Percentiles rank a stretch among this genome's conserved stretches.
phyloP scores from a whole-genome alignment of 2,797 vertebrate genomes.

The Cirrhinus mrigala region DNA sequence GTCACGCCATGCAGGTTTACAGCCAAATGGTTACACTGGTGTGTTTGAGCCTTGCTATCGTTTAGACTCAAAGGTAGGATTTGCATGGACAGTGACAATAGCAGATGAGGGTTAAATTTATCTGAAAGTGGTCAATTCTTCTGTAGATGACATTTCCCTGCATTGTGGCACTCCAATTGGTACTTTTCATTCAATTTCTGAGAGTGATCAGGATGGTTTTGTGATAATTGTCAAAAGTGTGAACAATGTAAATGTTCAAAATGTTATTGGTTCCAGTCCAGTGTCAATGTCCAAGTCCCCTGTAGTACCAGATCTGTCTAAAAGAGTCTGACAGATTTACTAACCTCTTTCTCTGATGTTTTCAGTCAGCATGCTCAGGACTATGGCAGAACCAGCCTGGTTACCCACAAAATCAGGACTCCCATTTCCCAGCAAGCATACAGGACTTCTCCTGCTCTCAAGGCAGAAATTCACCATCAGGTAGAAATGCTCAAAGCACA shows the following conservation, averaged over 20 bases:
- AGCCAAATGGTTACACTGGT: not conserved
- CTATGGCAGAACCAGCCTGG: not conserved
- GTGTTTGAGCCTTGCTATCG: not conserved
- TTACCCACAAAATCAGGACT: not conserved
- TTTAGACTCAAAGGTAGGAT: not conserved
- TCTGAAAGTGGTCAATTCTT: not conserved
- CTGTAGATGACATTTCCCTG: not conserved
- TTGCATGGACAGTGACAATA: conserved; percentile 3
- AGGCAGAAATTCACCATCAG: not conserved
- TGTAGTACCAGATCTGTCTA: not conserved
- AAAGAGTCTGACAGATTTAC: not conserved
- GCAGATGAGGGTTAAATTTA: not conserved
- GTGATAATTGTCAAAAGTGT: not conserved
- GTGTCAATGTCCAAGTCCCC: not conserved
- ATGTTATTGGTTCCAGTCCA: not conserved
- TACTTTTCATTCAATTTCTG: not conserved
- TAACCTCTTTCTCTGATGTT: not conserved
- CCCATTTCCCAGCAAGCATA: not conserved
- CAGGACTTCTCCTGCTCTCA: not conserved
- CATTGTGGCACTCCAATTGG: not conserved
- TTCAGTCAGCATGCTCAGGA: conserved; percentile 10
- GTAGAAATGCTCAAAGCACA: conserved; percentile 16
- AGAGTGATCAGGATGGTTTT: not conserved
- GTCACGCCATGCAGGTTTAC: not conserved
- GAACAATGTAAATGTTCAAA: not conserved